Conservation (phyloP, 2,888 invertebrate species). For the Noctuana brunneofusca region DNA sequence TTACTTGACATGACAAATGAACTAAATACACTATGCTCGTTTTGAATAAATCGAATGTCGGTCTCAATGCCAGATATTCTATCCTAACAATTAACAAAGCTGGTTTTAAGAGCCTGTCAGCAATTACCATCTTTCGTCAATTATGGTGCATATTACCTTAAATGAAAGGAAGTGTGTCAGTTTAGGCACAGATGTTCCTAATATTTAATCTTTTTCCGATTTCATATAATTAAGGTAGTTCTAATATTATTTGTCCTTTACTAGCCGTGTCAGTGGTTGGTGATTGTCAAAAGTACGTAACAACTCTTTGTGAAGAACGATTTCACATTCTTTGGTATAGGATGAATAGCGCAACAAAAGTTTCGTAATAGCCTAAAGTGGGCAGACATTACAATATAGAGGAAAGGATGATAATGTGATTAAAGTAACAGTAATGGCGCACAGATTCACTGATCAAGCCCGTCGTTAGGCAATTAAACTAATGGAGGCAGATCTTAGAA, state of each 20-base stretch:
- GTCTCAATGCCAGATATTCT: neutral
- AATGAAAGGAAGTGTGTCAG: no score
- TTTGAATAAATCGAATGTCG: neutral
- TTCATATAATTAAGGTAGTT: no score
- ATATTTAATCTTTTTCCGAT: no score
- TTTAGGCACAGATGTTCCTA: no score
- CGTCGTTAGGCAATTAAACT: neutral
- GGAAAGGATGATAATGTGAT: constrained; percentile 31
- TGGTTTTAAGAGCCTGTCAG: no score
- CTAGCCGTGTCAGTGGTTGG: no score
- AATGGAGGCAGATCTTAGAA: constrained; percentile 6
- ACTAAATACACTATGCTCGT: neutral
- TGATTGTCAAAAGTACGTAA: neutral
- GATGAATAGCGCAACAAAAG: constrained; percentile 12
- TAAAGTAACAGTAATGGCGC: constrained; percentile 15
- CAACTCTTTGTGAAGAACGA: constrained; percentile 1
- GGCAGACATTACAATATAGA: constrained; percentile 21
- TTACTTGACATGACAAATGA: neutral
- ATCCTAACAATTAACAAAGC: no score
- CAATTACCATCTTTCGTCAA: no score
- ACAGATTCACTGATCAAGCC: constrained; percentile 16
- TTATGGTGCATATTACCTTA: no score
- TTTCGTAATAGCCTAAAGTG: constrained; percentile 22
- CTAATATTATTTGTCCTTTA: no score
- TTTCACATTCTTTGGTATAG: constrained; percentile 3